These are phyloP conservation scores for Balaenoptera acutorostrata DNA, from an alignment of 2,113 vertebrate genomes.

Conservation along the genomic window DNA sequence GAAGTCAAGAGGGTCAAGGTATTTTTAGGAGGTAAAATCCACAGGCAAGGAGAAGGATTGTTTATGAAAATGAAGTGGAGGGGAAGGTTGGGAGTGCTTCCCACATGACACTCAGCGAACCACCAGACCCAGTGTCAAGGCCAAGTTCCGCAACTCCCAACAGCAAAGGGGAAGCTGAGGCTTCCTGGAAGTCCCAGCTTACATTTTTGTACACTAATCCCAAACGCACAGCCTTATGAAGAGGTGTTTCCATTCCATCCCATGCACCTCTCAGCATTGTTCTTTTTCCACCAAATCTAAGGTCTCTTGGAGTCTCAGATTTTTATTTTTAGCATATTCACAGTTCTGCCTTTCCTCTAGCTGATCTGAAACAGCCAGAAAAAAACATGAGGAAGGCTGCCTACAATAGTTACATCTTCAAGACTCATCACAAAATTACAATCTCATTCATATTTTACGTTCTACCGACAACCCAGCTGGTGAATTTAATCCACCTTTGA, in stretches of 20 bases:
- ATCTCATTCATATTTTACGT: slow-evolving; percentile 51
- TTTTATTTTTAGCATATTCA: slow-evolving; percentile 85
- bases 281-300: slow-evolving; percentile 78
- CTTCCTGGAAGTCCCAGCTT: background rate
- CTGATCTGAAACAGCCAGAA: slow-evolving; percentile 39
- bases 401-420: background rate
- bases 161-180: accelerated
- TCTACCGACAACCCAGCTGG: slow-evolving; percentile 25
- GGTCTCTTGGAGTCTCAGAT: slow-evolving; percentile 82
- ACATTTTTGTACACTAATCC: background rate
- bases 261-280: background rate
- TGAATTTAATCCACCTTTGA: slow-evolving; percentile 62
- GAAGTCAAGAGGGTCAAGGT: background rate
- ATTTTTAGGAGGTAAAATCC: accelerated
- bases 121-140: accelerated
- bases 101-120: accelerated
- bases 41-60: background rate
- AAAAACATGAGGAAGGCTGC: background rate
- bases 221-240: background rate
- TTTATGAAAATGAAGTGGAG: accelerated
- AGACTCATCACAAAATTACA: slow-evolving; percentile 27
- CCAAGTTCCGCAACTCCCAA: accelerated
- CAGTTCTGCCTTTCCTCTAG: slow-evolving; percentile 68
- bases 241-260: background rate
- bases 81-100: accelerated